Evolutionary conservation across 1,140 invertebrate genomes (phyloP).

Genomic region (Idris sp.): DNA sequence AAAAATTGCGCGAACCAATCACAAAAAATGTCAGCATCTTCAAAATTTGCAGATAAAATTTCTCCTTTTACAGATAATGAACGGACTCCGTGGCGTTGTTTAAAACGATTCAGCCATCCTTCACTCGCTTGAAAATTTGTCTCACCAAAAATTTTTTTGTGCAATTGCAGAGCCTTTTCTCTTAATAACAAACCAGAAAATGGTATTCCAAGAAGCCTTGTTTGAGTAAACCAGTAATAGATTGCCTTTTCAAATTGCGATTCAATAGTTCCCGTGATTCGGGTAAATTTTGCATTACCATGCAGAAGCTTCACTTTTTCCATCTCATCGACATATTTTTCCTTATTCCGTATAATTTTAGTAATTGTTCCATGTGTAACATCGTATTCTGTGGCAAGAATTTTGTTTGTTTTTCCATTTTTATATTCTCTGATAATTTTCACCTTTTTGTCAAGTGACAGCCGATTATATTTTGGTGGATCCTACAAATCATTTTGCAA

Average conservation of each 20-base stretch:
- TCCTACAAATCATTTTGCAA: too few species aligned
- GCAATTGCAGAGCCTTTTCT: not conserved
- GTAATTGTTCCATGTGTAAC: constrained; percentile 1
- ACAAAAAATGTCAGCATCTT: constrained; percentile 62
- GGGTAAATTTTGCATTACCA: not conserved
- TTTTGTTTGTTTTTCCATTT: constrained; percentile 2
- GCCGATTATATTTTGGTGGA: too few species aligned
- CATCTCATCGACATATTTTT: not conserved
- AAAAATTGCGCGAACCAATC: constrained; percentile 61
- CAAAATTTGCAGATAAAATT: not conserved
- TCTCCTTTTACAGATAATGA: not conserved
- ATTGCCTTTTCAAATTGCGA: constrained; percentile 12
- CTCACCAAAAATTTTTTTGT: not conserved
- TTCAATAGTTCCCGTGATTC: constrained; percentile 6
- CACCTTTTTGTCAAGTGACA: too few species aligned
- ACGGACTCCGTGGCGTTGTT: not conserved
- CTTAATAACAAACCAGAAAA: too few species aligned
- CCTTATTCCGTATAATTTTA: not conserved
- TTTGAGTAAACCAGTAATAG: constrained; percentile 8
- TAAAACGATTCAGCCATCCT: not conserved
- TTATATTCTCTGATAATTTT: constrained; percentile 3
- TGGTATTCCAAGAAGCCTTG: not conserved
- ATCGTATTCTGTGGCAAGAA: not conserved
- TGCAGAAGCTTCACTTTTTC: not conserved
- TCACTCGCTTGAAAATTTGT: not conserved